Percentiles rank a stretch among this genome's conserved stretches.
Conservation (phyloP, 1,140 invertebrate species). For the Drosophila eugracilis region DNA sequence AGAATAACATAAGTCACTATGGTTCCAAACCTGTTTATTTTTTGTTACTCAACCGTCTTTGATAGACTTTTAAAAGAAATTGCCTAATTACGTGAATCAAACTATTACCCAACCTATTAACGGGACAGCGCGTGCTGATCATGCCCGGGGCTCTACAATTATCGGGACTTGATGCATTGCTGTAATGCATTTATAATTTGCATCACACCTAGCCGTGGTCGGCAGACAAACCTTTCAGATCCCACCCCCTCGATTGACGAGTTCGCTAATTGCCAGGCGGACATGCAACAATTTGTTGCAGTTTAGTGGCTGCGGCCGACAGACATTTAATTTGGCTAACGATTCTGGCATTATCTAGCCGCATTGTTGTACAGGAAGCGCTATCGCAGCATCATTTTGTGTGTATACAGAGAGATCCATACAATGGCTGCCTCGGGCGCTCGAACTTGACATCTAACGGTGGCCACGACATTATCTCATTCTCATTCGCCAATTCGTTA, state of each 20-base stretch:
- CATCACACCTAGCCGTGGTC: slow-evolving; percentile 29
- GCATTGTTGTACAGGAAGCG: slow-evolving; percentile 64
- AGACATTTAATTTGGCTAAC: slow-evolving; percentile 67
- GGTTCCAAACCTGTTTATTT: too few relatives aligned
- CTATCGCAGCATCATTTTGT: slow-evolving; percentile 40
- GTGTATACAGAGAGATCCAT: slow-evolving; percentile 23
- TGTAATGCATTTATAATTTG: slow-evolving; percentile 39
- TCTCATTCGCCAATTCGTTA: slow-evolving; percentile 27
- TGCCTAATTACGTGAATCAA: neutral
- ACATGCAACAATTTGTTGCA: slow-evolving; percentile 62
- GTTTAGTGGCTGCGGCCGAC: slow-evolving; percentile 27
- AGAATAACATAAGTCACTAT: too few relatives aligned
- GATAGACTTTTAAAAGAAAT: neutral
- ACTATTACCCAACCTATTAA: slow-evolving; percentile 25
- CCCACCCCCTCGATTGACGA: slow-evolving; percentile 33
- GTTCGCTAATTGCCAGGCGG: slow-evolving; percentile 35
- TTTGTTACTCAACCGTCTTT: neutral
- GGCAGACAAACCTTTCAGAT: slow-evolving; percentile 14
- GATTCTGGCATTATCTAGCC: slow-evolving; percentile 49
- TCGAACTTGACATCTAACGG: slow-evolving; percentile 68
- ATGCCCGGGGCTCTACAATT: slow-evolving; percentile 38
- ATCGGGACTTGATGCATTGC: slow-evolving; percentile 29
- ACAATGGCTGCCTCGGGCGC: slow-evolving; percentile 58
- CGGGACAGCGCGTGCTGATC: slow-evolving; percentile 40
- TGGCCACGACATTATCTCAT: slow-evolving; percentile 36